Base-by-base conservation (phyloP, 2,888 invertebrate species). In the Coleophora deauratella region DNA sequence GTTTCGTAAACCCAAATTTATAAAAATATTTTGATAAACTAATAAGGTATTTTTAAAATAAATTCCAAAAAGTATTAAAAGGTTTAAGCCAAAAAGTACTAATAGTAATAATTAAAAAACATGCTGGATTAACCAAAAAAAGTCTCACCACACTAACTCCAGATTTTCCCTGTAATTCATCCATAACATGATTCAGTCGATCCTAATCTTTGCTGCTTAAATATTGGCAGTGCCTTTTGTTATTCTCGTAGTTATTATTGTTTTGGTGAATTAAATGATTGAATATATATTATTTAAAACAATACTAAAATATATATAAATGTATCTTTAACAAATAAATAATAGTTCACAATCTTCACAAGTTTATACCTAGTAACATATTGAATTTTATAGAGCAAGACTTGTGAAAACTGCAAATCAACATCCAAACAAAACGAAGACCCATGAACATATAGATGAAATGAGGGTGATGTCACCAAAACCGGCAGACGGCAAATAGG, bases 121-220 rank as follows among this genome's bases (percentile, higher is more conserved):
- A 81, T 80, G 81, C 81, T 66, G 57, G 66, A 57, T 59, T 59
- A 62, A 66, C 62, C 47, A 57, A 56, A 67, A 72, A 59, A 55
- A 49, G 46, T 75, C 82, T 82, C 81, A 82, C 82, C 82, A 79
- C 73, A 55, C 77, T 81, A 67, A 72, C 61, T 72, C 75, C 74
- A 55, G 72, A 54, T 57, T 59, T 76, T 60, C 62, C 81, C 82
- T 82, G 82, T 52, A 81, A 21, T 21, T 21, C 21, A 21, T 21
- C 62, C 50, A 76, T 54, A 79, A 73, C 49, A 73, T 52, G 54
- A 21, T 21, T 21, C 6, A 21, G 21, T 21, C 21, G 3, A 4
- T 21, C 21, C 3, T 21, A 21, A 21, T 21, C 21, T 21, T 21
- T 21, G 6, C 21, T 21, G 21, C 21, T 21, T 21, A 21, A 21